Percentiles rank a stretch among this genome's conserved stretches.
These are phyloP conservation scores for Drosophila histrio DNA, from an alignment of 2,888 invertebrate species.

Conservation along the genomic window DNA sequence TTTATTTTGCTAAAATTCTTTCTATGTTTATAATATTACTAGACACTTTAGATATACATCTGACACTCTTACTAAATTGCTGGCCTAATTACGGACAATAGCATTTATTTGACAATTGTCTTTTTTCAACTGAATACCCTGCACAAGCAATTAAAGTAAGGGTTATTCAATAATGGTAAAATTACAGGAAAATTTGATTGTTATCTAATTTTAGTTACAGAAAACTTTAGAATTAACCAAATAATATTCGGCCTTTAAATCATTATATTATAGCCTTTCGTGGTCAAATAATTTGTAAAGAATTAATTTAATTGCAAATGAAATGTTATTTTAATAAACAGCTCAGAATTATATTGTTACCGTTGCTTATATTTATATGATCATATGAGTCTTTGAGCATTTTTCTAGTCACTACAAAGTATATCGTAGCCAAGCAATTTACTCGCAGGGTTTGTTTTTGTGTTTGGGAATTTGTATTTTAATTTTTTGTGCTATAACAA, in stretches of 20 bases:
- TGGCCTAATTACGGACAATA: slow-evolving; percentile 1
- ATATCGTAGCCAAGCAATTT: neutral
- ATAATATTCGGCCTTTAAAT: neutral
- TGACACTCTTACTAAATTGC: neutral
- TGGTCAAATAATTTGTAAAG: neutral
- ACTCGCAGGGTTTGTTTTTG: neutral
- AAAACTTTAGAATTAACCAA: neutral
- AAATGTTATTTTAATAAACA: neutral
- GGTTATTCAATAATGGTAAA: neutral
- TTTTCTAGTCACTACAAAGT: neutral
- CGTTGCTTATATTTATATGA: too few species aligned
- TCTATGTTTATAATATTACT: neutral
- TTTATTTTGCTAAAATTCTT: neutral
- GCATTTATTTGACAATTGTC: slow-evolving; percentile 18
- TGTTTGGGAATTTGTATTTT: neutral
- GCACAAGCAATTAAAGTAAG: neutral
- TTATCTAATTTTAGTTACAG: neutral
- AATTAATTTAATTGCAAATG: neutral
- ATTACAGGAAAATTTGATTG: neutral
- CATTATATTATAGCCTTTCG: too few species aligned
- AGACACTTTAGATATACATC: neutral
- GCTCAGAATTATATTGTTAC: neutral
- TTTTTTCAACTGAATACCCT: neutral
- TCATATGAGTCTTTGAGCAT: neutral
- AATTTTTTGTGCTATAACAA: slow-evolving; percentile 10